Conservation (phyloP, 2,888 invertebrate species). For the Synanthedon tipuliformis region DNA sequence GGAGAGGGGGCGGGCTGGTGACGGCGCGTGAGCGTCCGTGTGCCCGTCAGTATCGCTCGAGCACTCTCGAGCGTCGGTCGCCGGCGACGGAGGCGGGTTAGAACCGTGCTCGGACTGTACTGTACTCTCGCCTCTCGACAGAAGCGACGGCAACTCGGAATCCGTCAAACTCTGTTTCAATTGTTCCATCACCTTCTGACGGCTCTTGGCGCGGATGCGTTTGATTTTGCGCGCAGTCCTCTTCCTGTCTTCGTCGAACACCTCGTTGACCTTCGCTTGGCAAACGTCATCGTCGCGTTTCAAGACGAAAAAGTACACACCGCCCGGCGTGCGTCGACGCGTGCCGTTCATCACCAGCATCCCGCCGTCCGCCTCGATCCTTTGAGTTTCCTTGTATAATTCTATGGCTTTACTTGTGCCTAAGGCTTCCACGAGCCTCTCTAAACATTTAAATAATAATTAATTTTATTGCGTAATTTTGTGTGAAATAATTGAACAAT, state of each 20-base stretch:
- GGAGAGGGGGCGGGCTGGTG: slow-evolving; percentile 8
- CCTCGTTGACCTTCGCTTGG: slow-evolving; percentile 73
- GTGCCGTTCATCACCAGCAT: slow-evolving; percentile 86
- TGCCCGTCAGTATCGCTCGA: slow-evolving; percentile 74
- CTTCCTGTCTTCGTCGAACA: slow-evolving; percentile 76
- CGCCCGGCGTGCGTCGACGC: slow-evolving; percentile 87
- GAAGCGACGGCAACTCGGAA: slow-evolving; percentile 72
- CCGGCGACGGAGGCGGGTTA: slow-evolving; percentile 87
- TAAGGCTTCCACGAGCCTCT: slow-evolving; percentile 75
- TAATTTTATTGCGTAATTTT: not conserved
- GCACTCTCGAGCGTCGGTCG: slow-evolving; percentile 76
- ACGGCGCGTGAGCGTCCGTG: slow-evolving; percentile 63
- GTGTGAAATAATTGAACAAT: not conserved
- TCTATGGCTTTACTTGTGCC: slow-evolving; percentile 81
- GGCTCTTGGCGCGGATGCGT: slow-evolving; percentile 64
- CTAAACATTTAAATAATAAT: slow-evolving; percentile 70
- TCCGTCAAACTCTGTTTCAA: slow-evolving; percentile 73
- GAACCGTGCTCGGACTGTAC: slow-evolving; percentile 70
- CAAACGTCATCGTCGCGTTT: slow-evolving; percentile 78
- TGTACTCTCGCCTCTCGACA: slow-evolving; percentile 72
- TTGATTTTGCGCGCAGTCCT: slow-evolving; percentile 67
- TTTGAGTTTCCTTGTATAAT: slow-evolving; percentile 83
- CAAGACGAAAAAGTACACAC: slow-evolving; percentile 85
- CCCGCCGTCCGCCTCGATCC: slow-evolving; percentile 86
- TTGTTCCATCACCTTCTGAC: slow-evolving; percentile 76